Evolutionary conservation across 1,140 invertebrate species (phyloP).

Genomic region (Bacillus rossius): DNA sequence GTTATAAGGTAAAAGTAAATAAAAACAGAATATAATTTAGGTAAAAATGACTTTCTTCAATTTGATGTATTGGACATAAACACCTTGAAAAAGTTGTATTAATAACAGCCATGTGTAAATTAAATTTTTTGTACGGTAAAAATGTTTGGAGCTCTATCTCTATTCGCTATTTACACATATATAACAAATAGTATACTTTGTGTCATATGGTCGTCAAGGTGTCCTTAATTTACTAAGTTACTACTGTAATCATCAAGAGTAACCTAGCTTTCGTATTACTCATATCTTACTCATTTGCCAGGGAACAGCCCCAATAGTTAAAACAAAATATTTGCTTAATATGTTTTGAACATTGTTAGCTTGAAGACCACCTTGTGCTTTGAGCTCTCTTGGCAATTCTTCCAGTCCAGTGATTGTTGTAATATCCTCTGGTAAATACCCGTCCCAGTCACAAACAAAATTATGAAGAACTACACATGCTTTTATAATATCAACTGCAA

Average conservation of each 20-base stretch:
- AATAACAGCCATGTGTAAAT: no score
- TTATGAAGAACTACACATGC: constrained; percentile 18
- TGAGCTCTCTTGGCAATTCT: constrained; percentile 17
- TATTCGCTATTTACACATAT: no score
- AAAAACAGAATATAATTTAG: no score
- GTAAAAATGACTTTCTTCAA: no score
- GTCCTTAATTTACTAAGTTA: neutral
- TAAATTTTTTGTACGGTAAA: no score
- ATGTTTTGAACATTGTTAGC: constrained; percentile 18
- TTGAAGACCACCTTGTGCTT: constrained; percentile 15
- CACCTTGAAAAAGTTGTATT: no score
- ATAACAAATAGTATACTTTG: no score
- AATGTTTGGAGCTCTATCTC: no score
- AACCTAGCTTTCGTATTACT: neutral
- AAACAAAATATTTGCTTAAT: constrained; percentile 15
- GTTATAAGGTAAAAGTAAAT: no score
- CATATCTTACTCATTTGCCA: constrained; percentile 21
- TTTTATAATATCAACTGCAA: constrained; percentile 19
- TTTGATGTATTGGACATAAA: no score
- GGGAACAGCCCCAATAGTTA: constrained; percentile 18
- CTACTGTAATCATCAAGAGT: no score
- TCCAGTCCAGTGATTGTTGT: constrained; percentile 20
- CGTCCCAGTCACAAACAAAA: constrained; percentile 34
- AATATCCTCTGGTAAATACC: constrained; percentile 33
- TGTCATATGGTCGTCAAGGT: no score